A percentile compares a stretch with the other conserved stretches of the same genome.
Conservation (phyloP, 2,888 invertebrate species). For the Ophonus ardosiacus region DNA sequence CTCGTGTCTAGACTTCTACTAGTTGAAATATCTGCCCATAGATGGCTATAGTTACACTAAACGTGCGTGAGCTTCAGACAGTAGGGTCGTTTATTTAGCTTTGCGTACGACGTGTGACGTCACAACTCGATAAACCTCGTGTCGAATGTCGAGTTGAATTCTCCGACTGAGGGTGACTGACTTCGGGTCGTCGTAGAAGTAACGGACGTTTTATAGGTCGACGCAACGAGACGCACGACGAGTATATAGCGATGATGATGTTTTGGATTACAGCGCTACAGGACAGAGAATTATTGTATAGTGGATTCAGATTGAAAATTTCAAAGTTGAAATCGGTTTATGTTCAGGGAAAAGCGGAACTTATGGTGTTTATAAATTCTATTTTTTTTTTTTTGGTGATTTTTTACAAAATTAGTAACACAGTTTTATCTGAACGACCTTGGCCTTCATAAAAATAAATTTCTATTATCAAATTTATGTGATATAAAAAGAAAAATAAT, state of each 20-base stretch:
- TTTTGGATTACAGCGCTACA: background rate
- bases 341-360: too few species aligned
- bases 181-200: slow-evolving; percentile 15
- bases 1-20: background rate
- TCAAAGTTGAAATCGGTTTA: too few species aligned
- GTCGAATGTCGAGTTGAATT: slow-evolving; percentile 3
- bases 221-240: background rate
- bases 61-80: slow-evolving; percentile 56
- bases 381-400: background rate
- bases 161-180: slow-evolving; percentile 44
- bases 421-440: slow-evolving; percentile 4
- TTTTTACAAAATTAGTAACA: background rate
- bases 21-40: slow-evolving; percentile 42
- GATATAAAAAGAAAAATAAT: slow-evolving; percentile 6
- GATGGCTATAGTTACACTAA: slow-evolving; percentile 50
- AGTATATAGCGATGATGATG: background rate
- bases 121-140: slow-evolving; percentile 48
- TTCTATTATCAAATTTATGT: background rate
- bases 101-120: slow-evolving; percentile 58
- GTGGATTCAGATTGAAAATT: too few species aligned
- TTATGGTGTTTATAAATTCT: background rate
- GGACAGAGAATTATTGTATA: too few species aligned
- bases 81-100: slow-evolving; percentile 56
- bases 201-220: slow-evolving; percentile 51
- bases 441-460: background rate